Conservation (phyloP, 1,140 invertebrate species). For the Lasioglossum baleicum region DNA sequence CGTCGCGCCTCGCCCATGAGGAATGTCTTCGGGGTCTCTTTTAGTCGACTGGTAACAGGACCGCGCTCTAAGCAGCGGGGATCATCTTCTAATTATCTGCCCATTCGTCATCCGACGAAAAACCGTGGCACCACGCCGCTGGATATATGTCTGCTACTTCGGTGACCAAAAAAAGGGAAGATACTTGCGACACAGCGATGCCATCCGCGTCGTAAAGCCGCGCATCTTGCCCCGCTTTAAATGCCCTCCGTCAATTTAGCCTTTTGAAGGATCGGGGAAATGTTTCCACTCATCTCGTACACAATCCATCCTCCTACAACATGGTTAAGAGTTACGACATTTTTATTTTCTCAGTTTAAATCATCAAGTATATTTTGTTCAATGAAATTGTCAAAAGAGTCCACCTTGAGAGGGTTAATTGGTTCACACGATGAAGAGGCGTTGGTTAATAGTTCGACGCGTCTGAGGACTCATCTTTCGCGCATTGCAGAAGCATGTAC, state of each 20-base stretch:
- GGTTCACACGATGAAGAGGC: too few relatives aligned
- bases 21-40: slow-evolving; percentile 63
- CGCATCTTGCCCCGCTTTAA: not conserved
- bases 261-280: too few relatives aligned
- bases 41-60: slow-evolving; percentile 61
- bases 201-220: not conserved
- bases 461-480: not conserved
- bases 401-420: too few relatives aligned
- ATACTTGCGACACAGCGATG: not conserved
- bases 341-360: too few relatives aligned
- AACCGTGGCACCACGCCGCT: slow-evolving; percentile 47
- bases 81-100: slow-evolving; percentile 74
- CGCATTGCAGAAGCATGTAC: slow-evolving; percentile 70
- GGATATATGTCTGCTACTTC: slow-evolving; percentile 30
- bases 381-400: too few relatives aligned
- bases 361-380: too few relatives aligned
- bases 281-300: too few relatives aligned
- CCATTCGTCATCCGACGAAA: slow-evolving; percentile 70
- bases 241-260: not conserved
- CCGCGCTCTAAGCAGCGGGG: slow-evolving; percentile 53
- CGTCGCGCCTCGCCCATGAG: slow-evolving; percentile 52
- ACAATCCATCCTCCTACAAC: too few relatives aligned
- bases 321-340: too few relatives aligned
- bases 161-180: slow-evolving; percentile 1
- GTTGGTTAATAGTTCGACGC: too few relatives aligned